Percentiles rank a stretch among this genome's conserved stretches.
Evolutionary conservation across 2,797 vertebrate genomes (phyloP).

Genomic region (Pterois miles): DNA sequence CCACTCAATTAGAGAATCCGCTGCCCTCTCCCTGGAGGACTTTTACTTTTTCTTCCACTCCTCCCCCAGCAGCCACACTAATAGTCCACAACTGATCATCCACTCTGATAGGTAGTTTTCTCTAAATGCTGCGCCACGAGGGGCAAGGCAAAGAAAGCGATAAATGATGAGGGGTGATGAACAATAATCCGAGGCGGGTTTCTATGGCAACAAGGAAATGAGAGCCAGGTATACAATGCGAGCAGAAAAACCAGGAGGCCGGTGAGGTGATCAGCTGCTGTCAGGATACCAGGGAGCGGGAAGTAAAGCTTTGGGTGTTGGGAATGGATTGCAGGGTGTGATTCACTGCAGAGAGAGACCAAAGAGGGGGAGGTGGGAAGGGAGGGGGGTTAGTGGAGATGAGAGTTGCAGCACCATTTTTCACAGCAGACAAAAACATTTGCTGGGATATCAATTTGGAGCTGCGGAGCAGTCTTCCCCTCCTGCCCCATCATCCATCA

Average conservation of each 20-base stretch:
- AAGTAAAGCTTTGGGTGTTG: conserved; percentile 54
- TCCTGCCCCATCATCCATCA: conserved; percentile 98
- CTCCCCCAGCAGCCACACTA: conserved; percentile 28
- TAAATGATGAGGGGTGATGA: conserved; percentile 49
- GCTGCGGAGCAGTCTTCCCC: conserved; percentile 92
- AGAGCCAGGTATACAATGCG: conserved; percentile 64
- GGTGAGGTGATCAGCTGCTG: conserved; percentile 58
- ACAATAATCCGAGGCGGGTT: conserved; percentile 65
- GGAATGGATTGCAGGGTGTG: conserved; percentile 71
- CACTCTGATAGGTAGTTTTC: conserved; percentile 55
- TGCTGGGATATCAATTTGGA: conserved; percentile 98
- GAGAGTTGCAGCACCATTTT: conserved; percentile 91
- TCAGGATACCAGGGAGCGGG: conserved; percentile 49
- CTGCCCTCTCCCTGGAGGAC: conserved; percentile 28
- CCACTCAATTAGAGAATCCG: conserved; percentile 47
- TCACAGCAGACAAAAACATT: conserved; percentile 99
- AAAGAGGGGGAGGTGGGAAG: neutral
- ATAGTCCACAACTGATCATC: conserved; percentile 57
- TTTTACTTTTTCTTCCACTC: conserved; percentile 52
- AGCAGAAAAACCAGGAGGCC: conserved; percentile 48
- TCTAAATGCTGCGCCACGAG: conserved; percentile 52
- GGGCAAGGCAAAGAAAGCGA: conserved; percentile 36
- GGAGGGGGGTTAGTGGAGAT: conserved; percentile 64
- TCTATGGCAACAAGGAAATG: conserved; percentile 71
- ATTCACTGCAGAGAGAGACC: conserved; percentile 66